Conservation (phyloP, 2,797 vertebrate genomes). For the Pristis pectinata region DNA sequence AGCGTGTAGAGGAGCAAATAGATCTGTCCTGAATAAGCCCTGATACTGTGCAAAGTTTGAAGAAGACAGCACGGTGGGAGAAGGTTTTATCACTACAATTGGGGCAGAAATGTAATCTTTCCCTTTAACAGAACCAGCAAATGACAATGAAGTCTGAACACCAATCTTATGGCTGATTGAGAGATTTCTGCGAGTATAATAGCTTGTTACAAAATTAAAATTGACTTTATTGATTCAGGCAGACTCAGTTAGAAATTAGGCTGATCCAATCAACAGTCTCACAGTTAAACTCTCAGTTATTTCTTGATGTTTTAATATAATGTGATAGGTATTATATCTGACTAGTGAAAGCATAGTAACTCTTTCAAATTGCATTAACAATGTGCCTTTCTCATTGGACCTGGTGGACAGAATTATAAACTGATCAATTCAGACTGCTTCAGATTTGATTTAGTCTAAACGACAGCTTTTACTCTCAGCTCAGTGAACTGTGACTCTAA, state of each 20-base stretch:
- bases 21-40: not conserved
- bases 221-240: not conserved
- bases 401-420: not conserved
- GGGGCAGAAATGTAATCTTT: not conserved
- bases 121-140: not conserved
- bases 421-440: not conserved
- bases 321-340: not conserved
- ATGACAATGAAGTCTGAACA: not conserved
- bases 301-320: slow-evolving; percentile 13
- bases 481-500: slow-evolving; percentile 4
- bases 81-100: not conserved
- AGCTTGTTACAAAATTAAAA: not conserved
- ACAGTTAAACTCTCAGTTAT: not conserved
- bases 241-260: not conserved
- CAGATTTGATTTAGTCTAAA: not conserved
- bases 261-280: slow-evolving; percentile 1
- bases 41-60: not conserved
- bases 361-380: not conserved
- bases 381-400: not conserved
- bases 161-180: not conserved
- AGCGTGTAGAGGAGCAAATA: not conserved
- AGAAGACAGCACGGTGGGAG: not conserved
- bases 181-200: not conserved
- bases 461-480: not conserved
- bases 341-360: not conserved